Evolutionary conservation across 2,113 vertebrate species (phyloP), one percentile per base, ranked within the genome.

Genomic region (Dolichallabes microphthalmus): DNA sequence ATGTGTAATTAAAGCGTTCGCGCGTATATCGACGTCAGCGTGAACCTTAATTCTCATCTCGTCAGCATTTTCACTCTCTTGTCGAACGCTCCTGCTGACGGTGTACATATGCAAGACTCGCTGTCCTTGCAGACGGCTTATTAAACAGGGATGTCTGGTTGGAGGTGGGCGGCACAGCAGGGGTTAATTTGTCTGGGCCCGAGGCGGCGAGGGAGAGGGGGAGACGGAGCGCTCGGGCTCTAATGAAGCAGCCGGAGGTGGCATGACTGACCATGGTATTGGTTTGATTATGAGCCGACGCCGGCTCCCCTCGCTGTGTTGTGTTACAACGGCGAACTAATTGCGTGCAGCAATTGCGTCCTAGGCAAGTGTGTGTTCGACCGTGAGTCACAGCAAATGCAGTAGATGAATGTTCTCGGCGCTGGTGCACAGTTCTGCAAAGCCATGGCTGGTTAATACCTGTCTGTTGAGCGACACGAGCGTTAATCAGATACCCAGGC

Each of bases 211-310:
- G 52, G 79, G 74, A 85, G 68, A 60, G 53, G 75, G 80, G 85
- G 76, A 80, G 74, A 83, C 53, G 22, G 85, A 88, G 89, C 76
- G 85, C 87, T 86, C 77, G 85, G 77, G 77, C 57, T 73, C 78
- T 90, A 88, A 90, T 90, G 89, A 88, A 90, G 74, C 69, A 87
- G 81, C 83, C 84, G 80, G 77, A 80, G 61, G 87, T 88, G 83
- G 83, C 89, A 88, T 90, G 89, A 90, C 89, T 88, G 89, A 83
- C 89, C 87, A 90, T 88, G 76, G 86, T 80, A 90, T 88, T 87
- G 85, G 82, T 69, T 60, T 88, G 89, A 88, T 90, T 90, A 88
- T 55, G 61, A 88, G 82, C 68, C 15, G 45, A 66, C 39, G 58
- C 45, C 68, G 63, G 83, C 77, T 89, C 57, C 82, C 64, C 86